phyloP scores from a whole-genome alignment of 2,113 vertebrate genomes.

The Ophiodon elongatus region DNA sequence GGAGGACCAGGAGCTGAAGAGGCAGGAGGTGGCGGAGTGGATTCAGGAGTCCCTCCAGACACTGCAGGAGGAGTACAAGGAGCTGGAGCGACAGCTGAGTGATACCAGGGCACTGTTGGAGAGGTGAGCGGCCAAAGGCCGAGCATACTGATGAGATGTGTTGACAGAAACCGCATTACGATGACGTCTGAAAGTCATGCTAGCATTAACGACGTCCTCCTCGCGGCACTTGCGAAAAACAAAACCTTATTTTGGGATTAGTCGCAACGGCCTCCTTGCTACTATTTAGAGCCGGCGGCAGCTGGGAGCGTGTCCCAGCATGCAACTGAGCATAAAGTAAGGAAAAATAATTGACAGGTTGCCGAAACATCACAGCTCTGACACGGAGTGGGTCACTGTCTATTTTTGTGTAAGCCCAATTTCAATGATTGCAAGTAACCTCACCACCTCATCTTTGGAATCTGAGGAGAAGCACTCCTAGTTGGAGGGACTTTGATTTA shows the following conservation, averaged over 20 bases:
- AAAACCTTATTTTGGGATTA: not conserved
- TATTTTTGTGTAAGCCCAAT: constrained; percentile 50
- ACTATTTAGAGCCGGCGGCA: constrained; percentile 23
- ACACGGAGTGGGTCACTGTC: constrained; percentile 30
- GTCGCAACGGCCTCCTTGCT: not conserved
- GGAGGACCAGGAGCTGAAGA: constrained; percentile 85
- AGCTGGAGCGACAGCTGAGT: constrained; percentile 82
- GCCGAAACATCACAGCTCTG: constrained; percentile 22
- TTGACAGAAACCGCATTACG: not conserved
- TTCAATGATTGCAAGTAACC: constrained; percentile 36
- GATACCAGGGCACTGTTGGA: constrained; percentile 79
- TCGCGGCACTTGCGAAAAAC: not conserved
- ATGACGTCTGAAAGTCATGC: not conserved
- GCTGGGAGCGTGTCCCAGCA: constrained; percentile 13
- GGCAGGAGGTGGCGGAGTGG: constrained; percentile 77
- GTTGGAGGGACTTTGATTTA: not conserved
- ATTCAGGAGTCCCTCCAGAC: constrained; percentile 77
- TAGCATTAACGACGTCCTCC: not conserved
- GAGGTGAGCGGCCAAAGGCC: constrained; percentile 78
- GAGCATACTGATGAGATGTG: not conserved
- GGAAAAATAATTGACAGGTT: constrained; percentile 52
- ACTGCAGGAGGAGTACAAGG: constrained; percentile 81
- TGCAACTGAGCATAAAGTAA: not conserved
- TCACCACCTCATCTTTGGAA: not conserved
- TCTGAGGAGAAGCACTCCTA: not conserved